phyloP scores from a whole-genome alignment of 2,797 vertebrate species.

The Crenuchus spilurus region DNA sequence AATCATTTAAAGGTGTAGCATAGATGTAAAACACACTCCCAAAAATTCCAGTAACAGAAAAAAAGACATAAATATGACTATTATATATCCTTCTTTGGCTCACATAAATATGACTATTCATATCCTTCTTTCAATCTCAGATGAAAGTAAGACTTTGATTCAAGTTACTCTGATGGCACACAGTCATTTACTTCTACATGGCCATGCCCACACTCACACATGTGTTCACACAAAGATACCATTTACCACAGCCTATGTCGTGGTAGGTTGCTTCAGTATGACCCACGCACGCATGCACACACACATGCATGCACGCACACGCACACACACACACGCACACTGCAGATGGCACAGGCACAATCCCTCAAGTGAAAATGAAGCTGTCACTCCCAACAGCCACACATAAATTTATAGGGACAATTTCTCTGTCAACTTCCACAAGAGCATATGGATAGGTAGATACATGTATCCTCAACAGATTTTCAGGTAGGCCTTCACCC shows the following conservation, averaged over 20 bases:
- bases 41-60: constrained; percentile 26
- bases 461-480: constrained; percentile 59
- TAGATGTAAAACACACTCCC: constrained; percentile 24
- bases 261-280: neutral
- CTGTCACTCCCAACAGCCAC: constrained; percentile 12
- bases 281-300: constrained; percentile 19
- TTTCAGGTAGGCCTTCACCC: constrained; percentile 18
- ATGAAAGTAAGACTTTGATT: constrained; percentile 44
- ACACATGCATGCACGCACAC: constrained; percentile 19
- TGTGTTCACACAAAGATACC: neutral
- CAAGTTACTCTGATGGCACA: constrained; percentile 47
- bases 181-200: neutral
- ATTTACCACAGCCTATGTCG: constrained; percentile 2
- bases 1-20: constrained; percentile 58
- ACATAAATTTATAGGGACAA: constrained; percentile 45
- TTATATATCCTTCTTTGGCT: constrained; percentile 76
- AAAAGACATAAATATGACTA: constrained; percentile 47
- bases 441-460: constrained; percentile 29
- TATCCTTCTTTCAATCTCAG: constrained; percentile 72
- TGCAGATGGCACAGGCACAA: constrained; percentile 20
- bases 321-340: constrained; percentile 29
- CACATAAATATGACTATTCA: constrained; percentile 66
- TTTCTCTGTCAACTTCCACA: constrained; percentile 11
- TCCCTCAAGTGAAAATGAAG: constrained; percentile 42
- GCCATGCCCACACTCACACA: neutral